Percentiles rank a stretch among this genome's conserved stretches.
Evolutionary conservation across 2,888 invertebrate genomes (phyloP).

Genomic region (Hypena proboscidalis): DNA sequence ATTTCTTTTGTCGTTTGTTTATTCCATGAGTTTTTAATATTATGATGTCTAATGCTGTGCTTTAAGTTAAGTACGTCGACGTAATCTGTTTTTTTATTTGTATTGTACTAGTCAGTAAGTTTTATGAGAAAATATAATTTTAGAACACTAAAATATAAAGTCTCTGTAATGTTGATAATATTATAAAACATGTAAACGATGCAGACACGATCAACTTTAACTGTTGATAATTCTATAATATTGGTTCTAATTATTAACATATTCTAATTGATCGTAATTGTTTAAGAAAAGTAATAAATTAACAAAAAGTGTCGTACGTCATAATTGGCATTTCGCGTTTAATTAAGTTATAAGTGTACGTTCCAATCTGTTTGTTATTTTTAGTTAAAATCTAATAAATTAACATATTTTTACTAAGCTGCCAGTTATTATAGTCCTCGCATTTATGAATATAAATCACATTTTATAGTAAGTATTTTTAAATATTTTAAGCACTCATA

Average conservation of each 20-base stretch:
- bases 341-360: slow-evolving; percentile 59
- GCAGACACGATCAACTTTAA: slow-evolving; percentile 26
- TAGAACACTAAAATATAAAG: slow-evolving; percentile 34
- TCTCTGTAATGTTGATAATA: slow-evolving; percentile 31
- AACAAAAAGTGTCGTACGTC: slow-evolving; percentile 71
- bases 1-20: slow-evolving; percentile 27
- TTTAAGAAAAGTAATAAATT: slow-evolving; percentile 52
- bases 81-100: slow-evolving; percentile 55
- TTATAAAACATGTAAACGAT: slow-evolving; percentile 20
- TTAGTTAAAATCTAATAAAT: slow-evolving; percentile 48
- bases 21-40: slow-evolving; percentile 37
- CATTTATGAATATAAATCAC: slow-evolving; percentile 63
- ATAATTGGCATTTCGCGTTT: slow-evolving; percentile 76
- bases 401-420: slow-evolving; percentile 58
- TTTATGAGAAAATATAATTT: slow-evolving; percentile 44
- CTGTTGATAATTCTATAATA: slow-evolving; percentile 13
- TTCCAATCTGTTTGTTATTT: slow-evolving; percentile 62
- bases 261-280: slow-evolving; percentile 55
- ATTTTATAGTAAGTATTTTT: slow-evolving; percentile 45
- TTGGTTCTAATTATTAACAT: slow-evolving; percentile 33
- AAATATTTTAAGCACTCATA: slow-evolving; percentile 41
- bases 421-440: slow-evolving; percentile 78
- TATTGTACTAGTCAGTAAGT: slow-evolving; percentile 79
- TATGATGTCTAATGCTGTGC: slow-evolving; percentile 45
- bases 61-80: slow-evolving; percentile 36